These are phyloP conservation scores for Nephrotoma appendiculata DNA, from an alignment of 2,888 invertebrate species.

Conservation along the genomic window DNA sequence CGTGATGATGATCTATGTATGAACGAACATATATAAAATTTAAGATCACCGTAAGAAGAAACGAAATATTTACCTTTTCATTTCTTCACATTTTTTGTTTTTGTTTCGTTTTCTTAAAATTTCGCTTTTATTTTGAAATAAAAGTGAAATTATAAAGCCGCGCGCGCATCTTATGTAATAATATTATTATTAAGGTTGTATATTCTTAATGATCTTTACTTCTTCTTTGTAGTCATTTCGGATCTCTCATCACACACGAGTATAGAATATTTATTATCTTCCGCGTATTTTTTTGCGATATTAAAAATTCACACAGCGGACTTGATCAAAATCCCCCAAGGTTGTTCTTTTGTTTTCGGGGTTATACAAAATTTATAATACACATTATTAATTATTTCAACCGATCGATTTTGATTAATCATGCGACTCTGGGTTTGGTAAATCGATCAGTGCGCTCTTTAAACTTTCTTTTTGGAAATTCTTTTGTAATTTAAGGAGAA, in stretches of 20 bases:
- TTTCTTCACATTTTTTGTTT: neutral
- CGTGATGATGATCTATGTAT: too few species aligned
- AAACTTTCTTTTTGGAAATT: neutral
- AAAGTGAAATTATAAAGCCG: neutral
- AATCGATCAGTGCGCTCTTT: neutral
- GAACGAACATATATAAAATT: too few species aligned
- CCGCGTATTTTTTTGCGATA: neutral
- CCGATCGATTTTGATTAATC: neutral
- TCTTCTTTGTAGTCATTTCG: neutral
- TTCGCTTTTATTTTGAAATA: neutral
- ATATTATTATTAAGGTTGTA: neutral
- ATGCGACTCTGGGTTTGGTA: too few species aligned
- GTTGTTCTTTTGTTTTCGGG: neutral
- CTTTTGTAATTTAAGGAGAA: neutral
- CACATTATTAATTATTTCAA: neutral
- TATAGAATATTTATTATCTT: neutral
- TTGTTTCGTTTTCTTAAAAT: neutral
- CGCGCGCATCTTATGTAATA: neutral
- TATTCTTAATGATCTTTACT: neutral
- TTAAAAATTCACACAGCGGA: neutral
- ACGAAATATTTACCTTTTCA: neutral
- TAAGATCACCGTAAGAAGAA: neutral
- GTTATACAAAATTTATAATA: neutral
- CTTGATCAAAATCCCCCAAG: neutral
- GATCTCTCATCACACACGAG: neutral